These are phyloP conservation scores for Coenobita brevimanus DNA, from an alignment of 1,140 invertebrate species.

Conservation along the genomic window DNA sequence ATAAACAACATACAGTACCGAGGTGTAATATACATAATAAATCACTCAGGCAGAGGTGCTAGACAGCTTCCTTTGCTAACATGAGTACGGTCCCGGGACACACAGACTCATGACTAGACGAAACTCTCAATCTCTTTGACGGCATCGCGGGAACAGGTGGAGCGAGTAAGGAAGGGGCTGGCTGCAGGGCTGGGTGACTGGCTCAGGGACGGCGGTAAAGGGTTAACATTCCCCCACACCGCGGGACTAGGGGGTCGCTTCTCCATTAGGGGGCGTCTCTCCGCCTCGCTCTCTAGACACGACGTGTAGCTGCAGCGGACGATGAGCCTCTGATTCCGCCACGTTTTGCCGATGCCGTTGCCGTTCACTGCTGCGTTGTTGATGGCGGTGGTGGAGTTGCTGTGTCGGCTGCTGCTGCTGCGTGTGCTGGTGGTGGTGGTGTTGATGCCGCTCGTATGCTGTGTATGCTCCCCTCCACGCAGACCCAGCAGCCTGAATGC, in stretches of 20 bases:
- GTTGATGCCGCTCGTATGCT: neutral
- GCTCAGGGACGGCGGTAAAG: neutral
- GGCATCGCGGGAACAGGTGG: constrained; percentile 15
- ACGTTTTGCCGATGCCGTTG: neutral
- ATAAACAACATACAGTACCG: too few relatives aligned
- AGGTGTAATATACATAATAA: too few relatives aligned
- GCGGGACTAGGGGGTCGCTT: neutral
- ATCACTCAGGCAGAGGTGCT: too few relatives aligned
- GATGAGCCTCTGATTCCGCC: constrained; percentile 3
- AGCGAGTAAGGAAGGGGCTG: constrained; percentile 42
- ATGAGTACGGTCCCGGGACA: too few relatives aligned
- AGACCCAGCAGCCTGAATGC: constrained; percentile 36
- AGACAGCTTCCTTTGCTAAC: too few relatives aligned
- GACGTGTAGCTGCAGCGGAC: constrained; percentile 38
- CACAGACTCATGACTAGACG: constrained; percentile 34
- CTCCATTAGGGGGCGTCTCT: constrained; percentile 12
- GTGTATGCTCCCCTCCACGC: neutral
- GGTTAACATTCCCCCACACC: constrained; percentile 9
- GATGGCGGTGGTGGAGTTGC: neutral
- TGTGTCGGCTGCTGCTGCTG: neutral
- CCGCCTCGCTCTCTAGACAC: constrained; percentile 2
- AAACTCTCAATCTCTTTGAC: constrained; percentile 38
- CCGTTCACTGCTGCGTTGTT: too few relatives aligned
- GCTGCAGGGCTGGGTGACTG: constrained; percentile 17
- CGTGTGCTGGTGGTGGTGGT: constrained; percentile 2